phyloP scores from a whole-genome alignment of 2,888 invertebrate species.

The Aquatica leii region DNA sequence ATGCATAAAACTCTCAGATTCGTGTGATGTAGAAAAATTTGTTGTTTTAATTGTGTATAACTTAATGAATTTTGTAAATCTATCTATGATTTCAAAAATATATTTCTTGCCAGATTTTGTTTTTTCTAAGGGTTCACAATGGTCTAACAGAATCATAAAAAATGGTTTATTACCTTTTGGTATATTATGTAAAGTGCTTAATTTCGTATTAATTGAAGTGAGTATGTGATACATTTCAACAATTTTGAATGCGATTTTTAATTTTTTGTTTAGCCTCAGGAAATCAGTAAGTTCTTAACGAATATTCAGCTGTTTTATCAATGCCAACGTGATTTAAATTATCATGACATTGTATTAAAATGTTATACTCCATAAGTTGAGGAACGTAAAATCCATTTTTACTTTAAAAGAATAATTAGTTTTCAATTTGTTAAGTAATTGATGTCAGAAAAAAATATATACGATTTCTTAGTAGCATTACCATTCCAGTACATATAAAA shows the following conservation, averaged over 20 bases:
- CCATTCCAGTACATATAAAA: too few relatives aligned
- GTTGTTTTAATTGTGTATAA: slow-evolving; percentile 1
- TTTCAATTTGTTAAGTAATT: too few relatives aligned
- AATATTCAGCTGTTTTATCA: neutral
- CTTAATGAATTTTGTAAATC: neutral
- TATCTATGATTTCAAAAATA: slow-evolving; percentile 3
- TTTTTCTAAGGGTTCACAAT: slow-evolving; percentile 6
- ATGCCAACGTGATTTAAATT: slow-evolving; percentile 47
- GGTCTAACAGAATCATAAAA: neutral
- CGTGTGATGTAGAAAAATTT: slow-evolving; percentile 41
- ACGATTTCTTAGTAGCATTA: too few relatives aligned
- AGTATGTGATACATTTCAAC: neutral
- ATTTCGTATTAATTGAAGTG: neutral
- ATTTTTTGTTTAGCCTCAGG: neutral
- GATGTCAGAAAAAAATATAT: too few relatives aligned
- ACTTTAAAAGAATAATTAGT: too few relatives aligned
- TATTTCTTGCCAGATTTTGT: neutral
- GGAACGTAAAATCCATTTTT: too few relatives aligned
- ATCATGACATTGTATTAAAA: slow-evolving; percentile 39
- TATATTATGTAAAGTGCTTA: neutral
- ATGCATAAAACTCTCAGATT: slow-evolving; percentile 42
- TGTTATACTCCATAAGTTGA: too few relatives aligned
- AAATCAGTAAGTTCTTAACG: slow-evolving; percentile 3
- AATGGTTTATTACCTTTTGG: slow-evolving; percentile 8
- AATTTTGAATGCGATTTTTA: neutral